A percentile compares a stretch with the other conserved stretches of the same genome.
Evolutionary conservation across 2,888 invertebrate genomes (phyloP).

Genomic region (Pyrgus malvae): DNA sequence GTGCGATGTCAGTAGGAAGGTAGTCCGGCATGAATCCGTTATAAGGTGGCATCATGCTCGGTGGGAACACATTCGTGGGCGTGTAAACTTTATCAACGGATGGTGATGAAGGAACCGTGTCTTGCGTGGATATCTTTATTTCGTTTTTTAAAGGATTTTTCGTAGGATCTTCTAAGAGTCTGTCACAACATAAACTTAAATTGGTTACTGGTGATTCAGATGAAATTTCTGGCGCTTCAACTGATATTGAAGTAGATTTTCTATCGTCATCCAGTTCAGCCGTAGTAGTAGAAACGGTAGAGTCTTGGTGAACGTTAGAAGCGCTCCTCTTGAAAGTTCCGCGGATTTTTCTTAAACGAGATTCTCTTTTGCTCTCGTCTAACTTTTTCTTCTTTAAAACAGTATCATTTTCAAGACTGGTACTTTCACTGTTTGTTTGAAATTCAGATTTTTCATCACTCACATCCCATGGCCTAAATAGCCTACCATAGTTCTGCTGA

Average conservation of each 20-base stretch:
- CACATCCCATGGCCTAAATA: slow-evolving; percentile 84
- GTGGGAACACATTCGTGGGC: slow-evolving; percentile 20
- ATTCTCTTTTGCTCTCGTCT: slow-evolving; percentile 62
- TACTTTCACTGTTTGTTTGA: slow-evolving; percentile 37
- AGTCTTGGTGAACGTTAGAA: slow-evolving; percentile 71
- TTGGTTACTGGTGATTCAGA: slow-evolving; percentile 64
- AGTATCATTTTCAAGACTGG: slow-evolving; percentile 39
- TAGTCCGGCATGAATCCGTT: slow-evolving; percentile 60
- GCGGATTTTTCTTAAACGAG: slow-evolving; percentile 69
- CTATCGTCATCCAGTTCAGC: slow-evolving; percentile 51
- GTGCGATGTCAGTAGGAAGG: slow-evolving; percentile 68
- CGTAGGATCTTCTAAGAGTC: slow-evolving; percentile 54
- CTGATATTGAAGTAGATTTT: slow-evolving; percentile 28
- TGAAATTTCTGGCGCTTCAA: slow-evolving; percentile 26
- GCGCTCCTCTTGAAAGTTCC: slow-evolving; percentile 65
- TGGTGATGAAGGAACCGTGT: slow-evolving; percentile 30
- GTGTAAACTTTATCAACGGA: slow-evolving; percentile 31
- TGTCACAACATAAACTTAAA: slow-evolving; percentile 64
- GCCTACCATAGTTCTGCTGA: slow-evolving; percentile 71
- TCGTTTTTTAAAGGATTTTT: slow-evolving; percentile 39
- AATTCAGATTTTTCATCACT: slow-evolving; percentile 45
- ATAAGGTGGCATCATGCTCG: slow-evolving; percentile 38
- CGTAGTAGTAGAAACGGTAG: slow-evolving; percentile 82
- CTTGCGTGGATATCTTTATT: slow-evolving; percentile 32
- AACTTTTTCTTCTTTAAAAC: slow-evolving; percentile 47